A percentile compares a stretch with the other conserved stretches of the same genome.
Conservation (phyloP, 2,888 invertebrate genomes). For the Neoaliturus tenellus region DNA sequence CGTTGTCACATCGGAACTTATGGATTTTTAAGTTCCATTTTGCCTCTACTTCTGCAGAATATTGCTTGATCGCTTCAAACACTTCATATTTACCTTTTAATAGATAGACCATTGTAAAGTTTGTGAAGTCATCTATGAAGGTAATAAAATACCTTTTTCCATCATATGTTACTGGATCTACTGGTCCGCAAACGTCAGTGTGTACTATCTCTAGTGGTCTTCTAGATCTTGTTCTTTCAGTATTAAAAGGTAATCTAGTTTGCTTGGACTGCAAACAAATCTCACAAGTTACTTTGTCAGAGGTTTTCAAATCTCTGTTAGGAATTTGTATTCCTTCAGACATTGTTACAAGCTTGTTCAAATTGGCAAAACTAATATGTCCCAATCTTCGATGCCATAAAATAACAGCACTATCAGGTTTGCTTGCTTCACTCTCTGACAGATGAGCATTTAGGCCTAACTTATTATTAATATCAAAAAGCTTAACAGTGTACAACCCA, state of each 20-base stretch:
- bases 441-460: no score
- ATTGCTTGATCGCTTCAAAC: constrained; percentile 46
- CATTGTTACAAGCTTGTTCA: constrained; percentile 27
- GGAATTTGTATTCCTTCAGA: constrained; percentile 31
- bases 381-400: constrained; percentile 55
- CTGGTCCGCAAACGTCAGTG: constrained; percentile 38
- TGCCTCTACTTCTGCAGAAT: constrained; percentile 11
- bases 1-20: constrained; percentile 60
- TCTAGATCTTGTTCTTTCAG: constrained; percentile 43
- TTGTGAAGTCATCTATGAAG: constrained; percentile 55
- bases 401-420: neutral
- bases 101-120: constrained; percentile 45
- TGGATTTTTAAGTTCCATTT: constrained; percentile 12
- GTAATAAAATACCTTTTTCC: constrained; percentile 48
- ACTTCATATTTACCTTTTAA: constrained; percentile 51
- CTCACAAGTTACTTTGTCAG: no score
- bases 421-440: neutral
- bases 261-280: constrained; percentile 51
- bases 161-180: constrained; percentile 4
- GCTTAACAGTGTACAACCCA: constrained; percentile 36
- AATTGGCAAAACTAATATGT: constrained; percentile 44
- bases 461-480: no score
- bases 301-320: no score
- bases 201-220: constrained; percentile 52
- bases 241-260: constrained; percentile 38